A percentile compares a stretch with the other conserved stretches of the same genome.
These are phyloP conservation scores for Clarias gariepinus DNA, from an alignment of 2,113 vertebrate species.

Conservation along the genomic window DNA sequence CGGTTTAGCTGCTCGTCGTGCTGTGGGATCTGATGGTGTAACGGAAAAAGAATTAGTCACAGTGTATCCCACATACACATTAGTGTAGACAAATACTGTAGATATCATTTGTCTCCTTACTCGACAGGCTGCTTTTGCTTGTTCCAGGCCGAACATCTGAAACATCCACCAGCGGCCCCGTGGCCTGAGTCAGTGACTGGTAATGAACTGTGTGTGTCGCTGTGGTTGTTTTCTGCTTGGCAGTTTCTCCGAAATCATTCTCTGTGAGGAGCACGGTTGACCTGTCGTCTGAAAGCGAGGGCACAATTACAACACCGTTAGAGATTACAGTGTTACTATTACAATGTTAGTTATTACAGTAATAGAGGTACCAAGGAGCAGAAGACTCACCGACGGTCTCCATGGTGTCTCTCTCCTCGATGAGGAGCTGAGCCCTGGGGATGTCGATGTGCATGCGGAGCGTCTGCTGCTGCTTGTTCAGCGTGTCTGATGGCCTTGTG, in stretches of 20 bases:
- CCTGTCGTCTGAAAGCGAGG: conserved; percentile 81
- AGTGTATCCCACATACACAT: too few species aligned
- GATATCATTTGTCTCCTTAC: neutral
- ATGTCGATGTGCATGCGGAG: conserved; percentile 98
- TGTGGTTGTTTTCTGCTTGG: conserved; percentile 96
- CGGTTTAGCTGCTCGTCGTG: conserved; percentile 90
- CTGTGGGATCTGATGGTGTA: conserved; percentile 84
- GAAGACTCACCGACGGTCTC: conserved; percentile 90
- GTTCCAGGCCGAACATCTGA: conserved; percentile 97
- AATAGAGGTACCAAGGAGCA: neutral
- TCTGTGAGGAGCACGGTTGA: conserved; percentile 93
- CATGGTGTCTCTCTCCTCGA: conserved; percentile 98
- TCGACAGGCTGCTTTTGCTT: conserved; percentile 75
- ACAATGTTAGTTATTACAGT: neutral
- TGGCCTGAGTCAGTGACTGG: conserved; percentile 95
- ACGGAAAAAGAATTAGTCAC: neutral
- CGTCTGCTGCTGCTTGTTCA: conserved; percentile 96
- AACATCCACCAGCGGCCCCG: conserved; percentile 93
- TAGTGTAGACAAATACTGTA: neutral
- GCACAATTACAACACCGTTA: neutral
- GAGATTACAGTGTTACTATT: neutral
- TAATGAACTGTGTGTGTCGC: conserved; percentile 98
- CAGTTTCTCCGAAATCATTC: conserved; percentile 93
- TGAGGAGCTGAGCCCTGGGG: conserved; percentile 93
- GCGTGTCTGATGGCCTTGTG: conserved; percentile 91